These are phyloP conservation scores for Oeneis ivallda DNA, from an alignment of 2,888 invertebrate genomes.

Conservation along the genomic window DNA sequence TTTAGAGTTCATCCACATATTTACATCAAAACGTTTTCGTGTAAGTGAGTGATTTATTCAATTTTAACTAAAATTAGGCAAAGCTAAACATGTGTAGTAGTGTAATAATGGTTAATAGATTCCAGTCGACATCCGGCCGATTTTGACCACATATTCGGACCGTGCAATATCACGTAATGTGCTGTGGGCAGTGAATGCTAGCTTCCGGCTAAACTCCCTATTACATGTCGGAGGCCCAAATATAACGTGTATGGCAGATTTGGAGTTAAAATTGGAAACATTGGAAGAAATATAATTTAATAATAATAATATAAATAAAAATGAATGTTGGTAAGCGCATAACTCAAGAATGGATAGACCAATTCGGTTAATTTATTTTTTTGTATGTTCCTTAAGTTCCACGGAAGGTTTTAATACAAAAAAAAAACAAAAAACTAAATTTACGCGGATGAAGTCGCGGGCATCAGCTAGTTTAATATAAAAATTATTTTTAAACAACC, in stretches of 20 bases:
- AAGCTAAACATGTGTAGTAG: neutral
- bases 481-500: no score
- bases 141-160: constrained; percentile 12
- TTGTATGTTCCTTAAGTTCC: no score
- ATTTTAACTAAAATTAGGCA: neutral
- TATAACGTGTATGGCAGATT: neutral
- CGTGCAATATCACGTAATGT: constrained; percentile 14
- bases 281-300: neutral
- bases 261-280: neutral
- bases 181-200: constrained; percentile 18
- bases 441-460: no score
- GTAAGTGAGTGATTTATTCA: neutral
- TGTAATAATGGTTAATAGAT: constrained; percentile 6
- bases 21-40: neutral
- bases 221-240: constrained; percentile 2
- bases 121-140: constrained; percentile 7
- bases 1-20: no score
- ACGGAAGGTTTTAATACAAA: no score
- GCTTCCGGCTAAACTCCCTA: constrained; percentile 16
- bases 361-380: no score
- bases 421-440: no score
- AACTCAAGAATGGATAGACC: no score
- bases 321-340: no score
- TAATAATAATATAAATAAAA: no score
- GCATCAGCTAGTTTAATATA: no score